Conservation (phyloP, 2,888 invertebrate genomes). For the Conops quadrifasciatus region DNA sequence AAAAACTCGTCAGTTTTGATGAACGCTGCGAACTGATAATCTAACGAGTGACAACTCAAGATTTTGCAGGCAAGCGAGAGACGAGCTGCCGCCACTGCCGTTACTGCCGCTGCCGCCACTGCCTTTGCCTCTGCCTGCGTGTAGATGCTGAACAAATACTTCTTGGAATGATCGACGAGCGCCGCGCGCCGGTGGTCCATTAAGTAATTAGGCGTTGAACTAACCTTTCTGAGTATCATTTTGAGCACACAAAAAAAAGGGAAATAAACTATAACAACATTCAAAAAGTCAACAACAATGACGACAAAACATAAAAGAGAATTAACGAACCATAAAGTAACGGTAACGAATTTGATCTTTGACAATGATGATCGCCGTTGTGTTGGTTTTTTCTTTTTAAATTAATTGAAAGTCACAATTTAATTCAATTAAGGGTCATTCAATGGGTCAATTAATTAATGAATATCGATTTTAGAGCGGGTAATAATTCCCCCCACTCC, state of each 20-base stretch:
- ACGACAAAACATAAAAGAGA: background rate
- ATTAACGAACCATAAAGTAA: background rate
- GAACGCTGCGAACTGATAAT: no score
- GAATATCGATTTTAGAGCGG: background rate
- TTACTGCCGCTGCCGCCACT: background rate
- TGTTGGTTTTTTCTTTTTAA: background rate
- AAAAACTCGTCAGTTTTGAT: background rate
- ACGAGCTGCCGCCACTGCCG: background rate
- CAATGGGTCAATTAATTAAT: slow-evolving; percentile 41
- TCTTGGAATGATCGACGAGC: no score
- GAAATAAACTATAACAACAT: background rate
- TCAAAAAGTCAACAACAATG: background rate
- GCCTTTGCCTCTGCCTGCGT: background rate
- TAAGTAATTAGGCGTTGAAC: slow-evolving; percentile 15
- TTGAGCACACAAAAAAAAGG: background rate
- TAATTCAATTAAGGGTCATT: slow-evolving; percentile 44
- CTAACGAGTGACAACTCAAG: no score
- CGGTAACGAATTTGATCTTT: background rate
- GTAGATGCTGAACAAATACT: no score
- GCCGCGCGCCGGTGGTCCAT: background rate
- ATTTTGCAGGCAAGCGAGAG: background rate
- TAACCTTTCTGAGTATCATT: background rate
- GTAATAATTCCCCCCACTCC: no score
- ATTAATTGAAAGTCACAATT: slow-evolving; percentile 37
- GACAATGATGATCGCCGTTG: slow-evolving; percentile 2